Conservation (phyloP, 2,888 invertebrate species). For the Thalpophila matura region DNA sequence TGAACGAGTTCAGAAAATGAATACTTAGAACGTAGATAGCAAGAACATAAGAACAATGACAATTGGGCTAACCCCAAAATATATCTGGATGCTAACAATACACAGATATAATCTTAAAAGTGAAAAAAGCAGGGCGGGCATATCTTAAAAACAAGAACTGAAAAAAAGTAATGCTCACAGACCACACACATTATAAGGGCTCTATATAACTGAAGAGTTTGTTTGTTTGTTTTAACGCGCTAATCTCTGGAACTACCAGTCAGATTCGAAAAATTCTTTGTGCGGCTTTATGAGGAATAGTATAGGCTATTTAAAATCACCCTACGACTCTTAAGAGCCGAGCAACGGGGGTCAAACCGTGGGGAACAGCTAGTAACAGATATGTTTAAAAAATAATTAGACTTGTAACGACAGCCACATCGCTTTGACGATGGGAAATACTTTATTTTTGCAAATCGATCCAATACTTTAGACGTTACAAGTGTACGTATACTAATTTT, state of each 20-base stretch:
- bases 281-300: too few species aligned
- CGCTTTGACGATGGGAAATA: conserved; percentile 4
- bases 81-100: conserved; percentile 24
- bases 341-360: too few species aligned
- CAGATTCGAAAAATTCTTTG: too few species aligned
- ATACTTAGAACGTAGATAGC: conserved; percentile 28
- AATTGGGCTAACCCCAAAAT: conserved; percentile 32
- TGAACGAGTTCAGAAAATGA: conserved; percentile 26
- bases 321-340: too few species aligned
- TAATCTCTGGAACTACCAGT: too few species aligned
- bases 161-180: conserved; percentile 20
- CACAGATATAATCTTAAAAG: conserved; percentile 28
- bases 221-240: too few species aligned
- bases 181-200: conserved; percentile 21
- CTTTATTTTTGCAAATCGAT: conserved; percentile 7
- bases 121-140: conserved; percentile 35
- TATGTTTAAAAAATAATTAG: conserved; percentile 15
- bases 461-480: conserved; percentile 2
- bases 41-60: conserved; percentile 17
- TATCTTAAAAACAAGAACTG: conserved; percentile 15
- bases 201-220: too few species aligned
- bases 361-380: too few species aligned
- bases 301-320: too few species aligned
- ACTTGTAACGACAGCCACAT: conserved; percentile 15
- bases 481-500: not conserved